Evolutionary conservation across 2,113 vertebrate species (phyloP).

Genomic region (Rhizomys pruinosus): DNA sequence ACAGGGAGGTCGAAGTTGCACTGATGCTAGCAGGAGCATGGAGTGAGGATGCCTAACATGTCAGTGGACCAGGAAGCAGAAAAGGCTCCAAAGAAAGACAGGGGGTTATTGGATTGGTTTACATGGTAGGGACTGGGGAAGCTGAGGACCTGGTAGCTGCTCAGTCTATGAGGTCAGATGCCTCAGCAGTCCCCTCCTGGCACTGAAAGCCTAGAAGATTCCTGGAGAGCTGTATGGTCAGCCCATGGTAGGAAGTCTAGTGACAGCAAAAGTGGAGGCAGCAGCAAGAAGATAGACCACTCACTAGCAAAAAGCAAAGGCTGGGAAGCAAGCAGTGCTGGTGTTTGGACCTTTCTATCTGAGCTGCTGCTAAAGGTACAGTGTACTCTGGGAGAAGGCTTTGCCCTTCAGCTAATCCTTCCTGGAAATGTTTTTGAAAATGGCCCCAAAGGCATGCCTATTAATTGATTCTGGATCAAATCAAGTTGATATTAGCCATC

Average conservation of each 20-base stretch:
- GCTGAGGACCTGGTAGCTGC: too few species aligned
- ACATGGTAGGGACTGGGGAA: not conserved
- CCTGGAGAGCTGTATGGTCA: not conserved
- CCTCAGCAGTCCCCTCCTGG: not conserved
- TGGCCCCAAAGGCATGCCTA: not conserved
- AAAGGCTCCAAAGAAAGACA: too few species aligned
- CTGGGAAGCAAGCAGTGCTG: too few species aligned
- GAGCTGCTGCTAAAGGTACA: not conserved
- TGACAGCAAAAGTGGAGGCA: not conserved
- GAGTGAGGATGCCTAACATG: rapidly evolving
- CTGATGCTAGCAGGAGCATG: not conserved
- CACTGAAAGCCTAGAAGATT: not conserved
- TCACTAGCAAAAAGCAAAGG: not conserved
- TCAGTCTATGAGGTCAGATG: not conserved
- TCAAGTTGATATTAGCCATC: not conserved
- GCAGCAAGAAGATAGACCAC: not conserved
- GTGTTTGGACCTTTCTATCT: not conserved
- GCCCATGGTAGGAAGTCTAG: not conserved
- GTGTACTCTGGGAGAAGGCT: not conserved
- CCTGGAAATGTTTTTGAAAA: not conserved
- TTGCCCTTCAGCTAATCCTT: not conserved
- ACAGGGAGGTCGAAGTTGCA: not conserved
- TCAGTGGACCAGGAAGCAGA: not conserved
- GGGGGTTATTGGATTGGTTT: not conserved
- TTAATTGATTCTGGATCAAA: not conserved